Conservation (phyloP, 1,140 invertebrate species). For the Calliopsis andreniformis region DNA sequence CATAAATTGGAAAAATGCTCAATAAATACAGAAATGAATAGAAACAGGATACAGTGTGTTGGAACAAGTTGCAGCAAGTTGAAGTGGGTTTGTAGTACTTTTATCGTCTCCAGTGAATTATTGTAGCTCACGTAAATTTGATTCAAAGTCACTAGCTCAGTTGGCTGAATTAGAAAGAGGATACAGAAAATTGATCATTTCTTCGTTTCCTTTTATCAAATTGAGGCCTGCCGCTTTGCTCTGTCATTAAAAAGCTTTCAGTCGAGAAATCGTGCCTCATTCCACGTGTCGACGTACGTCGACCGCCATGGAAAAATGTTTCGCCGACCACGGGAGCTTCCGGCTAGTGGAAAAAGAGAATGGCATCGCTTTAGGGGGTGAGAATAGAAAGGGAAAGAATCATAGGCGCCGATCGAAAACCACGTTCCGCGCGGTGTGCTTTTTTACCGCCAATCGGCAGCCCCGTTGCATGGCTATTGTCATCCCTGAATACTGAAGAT, state of each 20-base stretch:
- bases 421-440: conserved; percentile 34
- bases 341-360: conserved; percentile 48
- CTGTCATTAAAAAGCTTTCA: conserved; percentile 75
- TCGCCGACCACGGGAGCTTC: conserved; percentile 67
- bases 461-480: conserved; percentile 45
- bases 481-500: conserved; percentile 48
- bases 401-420: conserved; percentile 53
- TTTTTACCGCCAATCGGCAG: conserved; percentile 56
- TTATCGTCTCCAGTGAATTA: no score
- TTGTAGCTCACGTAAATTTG: no score
- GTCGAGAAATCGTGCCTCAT: conserved; percentile 62
- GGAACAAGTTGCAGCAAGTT: no score
- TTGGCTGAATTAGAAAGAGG: neutral
- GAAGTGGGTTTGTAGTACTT: no score
- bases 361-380: neutral
- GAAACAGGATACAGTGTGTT: no score
- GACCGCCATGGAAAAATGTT: conserved; percentile 72
- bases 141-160: no score
- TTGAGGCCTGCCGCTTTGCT: conserved; percentile 61
- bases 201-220: conserved; percentile 1
- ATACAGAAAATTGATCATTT: neutral
- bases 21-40: no score
- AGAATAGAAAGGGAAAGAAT: conserved; percentile 4
- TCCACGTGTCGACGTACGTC: conserved; percentile 66
- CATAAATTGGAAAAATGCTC: no score